These are phyloP conservation scores for Apocrypta bakeri DNA, from an alignment of 1,140 invertebrate genomes.

Conservation along the genomic window DNA sequence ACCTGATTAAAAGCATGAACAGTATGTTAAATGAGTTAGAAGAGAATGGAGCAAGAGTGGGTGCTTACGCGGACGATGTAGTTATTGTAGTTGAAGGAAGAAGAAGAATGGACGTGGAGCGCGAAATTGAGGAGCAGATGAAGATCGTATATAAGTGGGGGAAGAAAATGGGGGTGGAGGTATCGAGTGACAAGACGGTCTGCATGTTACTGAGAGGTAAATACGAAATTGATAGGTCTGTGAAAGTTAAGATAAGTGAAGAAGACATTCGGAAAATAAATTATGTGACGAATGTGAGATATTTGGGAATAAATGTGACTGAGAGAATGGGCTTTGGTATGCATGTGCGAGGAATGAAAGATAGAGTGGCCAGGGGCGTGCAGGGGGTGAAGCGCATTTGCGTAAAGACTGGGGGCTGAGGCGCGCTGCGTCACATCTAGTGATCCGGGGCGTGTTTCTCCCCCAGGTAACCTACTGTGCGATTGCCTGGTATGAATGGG, in stretches of 20 bases:
- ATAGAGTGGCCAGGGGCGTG: neutral
- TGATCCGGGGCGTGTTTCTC: too few species aligned
- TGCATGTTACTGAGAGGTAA: constrained; percentile 40
- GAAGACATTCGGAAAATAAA: neutral
- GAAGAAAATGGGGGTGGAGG: constrained; percentile 2
- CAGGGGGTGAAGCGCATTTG: constrained; percentile 3
- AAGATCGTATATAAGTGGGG: constrained; percentile 37
- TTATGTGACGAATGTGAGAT: constrained; percentile 42
- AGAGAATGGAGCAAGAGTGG: constrained; percentile 16
- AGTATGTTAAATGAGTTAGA: constrained; percentile 48
- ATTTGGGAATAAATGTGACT: constrained; percentile 50
- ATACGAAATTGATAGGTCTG: neutral
- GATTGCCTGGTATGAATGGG: too few species aligned
- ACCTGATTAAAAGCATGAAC: constrained; percentile 58
- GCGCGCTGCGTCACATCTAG: too few species aligned
- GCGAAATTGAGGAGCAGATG: neutral
- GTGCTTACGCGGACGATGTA: constrained; percentile 59
- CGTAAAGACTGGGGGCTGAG: constrained; percentile 39
- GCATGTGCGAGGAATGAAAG: constrained; percentile 41
- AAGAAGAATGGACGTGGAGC: constrained; percentile 47
- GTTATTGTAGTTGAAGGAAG: constrained; percentile 47
- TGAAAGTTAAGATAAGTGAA: constrained; percentile 5
- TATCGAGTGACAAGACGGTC: constrained; percentile 48
- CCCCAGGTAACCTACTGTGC: too few species aligned
- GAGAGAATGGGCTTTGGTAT: constrained; percentile 48